Conservation (phyloP, 2,888 invertebrate species). For the Troides aeacus region DNA sequence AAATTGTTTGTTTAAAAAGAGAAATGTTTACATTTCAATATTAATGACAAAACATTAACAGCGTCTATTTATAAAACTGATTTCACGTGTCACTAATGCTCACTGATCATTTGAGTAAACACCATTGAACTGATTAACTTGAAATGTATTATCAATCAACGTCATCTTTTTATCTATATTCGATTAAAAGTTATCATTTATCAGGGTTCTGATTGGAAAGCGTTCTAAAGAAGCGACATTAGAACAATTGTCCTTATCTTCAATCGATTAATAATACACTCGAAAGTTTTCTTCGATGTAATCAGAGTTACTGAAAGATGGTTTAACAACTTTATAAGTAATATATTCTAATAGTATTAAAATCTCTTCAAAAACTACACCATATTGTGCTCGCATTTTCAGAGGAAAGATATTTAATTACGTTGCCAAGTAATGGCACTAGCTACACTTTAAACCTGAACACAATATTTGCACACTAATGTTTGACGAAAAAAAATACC, state of each 20-base stretch:
- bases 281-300: slow-evolving; percentile 2
- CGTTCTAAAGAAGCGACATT: slow-evolving; percentile 39
- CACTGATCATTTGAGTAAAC: background rate
- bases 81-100: slow-evolving; percentile 10
- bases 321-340: background rate
- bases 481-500: too few species aligned
- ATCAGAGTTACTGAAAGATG: background rate
- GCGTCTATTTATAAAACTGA: background rate
- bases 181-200: slow-evolving; percentile 18
- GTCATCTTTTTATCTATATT: slow-evolving; percentile 32
- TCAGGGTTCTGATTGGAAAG: slow-evolving; percentile 36
- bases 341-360: background rate
- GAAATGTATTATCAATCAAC: slow-evolving; percentile 35
- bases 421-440: too few species aligned
- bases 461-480: too few species aligned
- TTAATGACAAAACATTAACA: background rate
- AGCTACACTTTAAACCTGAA: too few species aligned
- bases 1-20: background rate
- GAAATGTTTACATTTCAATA: background rate
- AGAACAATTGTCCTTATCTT: slow-evolving; percentile 19
- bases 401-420: too few species aligned
- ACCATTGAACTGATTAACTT: slow-evolving; percentile 12
- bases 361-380: too few species aligned
- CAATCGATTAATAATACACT: slow-evolving; percentile 10
- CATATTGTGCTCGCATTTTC: too few species aligned